These are phyloP conservation scores for Cyprinus carpio DNA, from an alignment of 2,113 vertebrate genomes.

Conservation along the genomic window DNA sequence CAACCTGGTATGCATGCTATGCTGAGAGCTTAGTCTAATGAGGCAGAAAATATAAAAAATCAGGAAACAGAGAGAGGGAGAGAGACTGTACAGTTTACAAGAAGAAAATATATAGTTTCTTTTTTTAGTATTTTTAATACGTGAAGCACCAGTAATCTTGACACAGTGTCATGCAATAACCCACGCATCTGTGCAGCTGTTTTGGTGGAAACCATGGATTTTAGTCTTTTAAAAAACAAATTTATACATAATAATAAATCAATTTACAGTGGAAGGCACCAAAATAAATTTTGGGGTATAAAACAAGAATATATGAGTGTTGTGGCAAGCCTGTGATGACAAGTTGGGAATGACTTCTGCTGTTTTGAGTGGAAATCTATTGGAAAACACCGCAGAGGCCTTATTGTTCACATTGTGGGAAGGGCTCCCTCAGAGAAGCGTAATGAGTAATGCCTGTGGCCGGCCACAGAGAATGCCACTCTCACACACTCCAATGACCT, in stretches of 20 bases:
- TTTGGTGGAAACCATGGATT: not conserved
- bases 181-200: not conserved
- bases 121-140: not conserved
- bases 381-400: constrained; percentile 8
- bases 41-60: not conserved
- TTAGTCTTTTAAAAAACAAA: not conserved
- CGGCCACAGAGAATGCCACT: constrained; percentile 16
- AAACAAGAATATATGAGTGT: not conserved
- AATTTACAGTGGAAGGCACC: not conserved
- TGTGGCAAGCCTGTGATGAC: constrained; percentile 17
- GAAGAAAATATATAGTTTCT: not conserved
- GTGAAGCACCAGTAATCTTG: not conserved
- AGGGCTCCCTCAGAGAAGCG: not conserved
- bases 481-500: constrained; percentile 25
- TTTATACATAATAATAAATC: not conserved
- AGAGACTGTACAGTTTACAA: not conserved
- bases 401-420: constrained; percentile 22
- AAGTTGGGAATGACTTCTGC: not conserved
- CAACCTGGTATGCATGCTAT: constrained; percentile 22
- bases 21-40: not conserved
- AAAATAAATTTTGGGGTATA: not conserved
- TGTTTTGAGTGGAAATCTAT: constrained; percentile 5
- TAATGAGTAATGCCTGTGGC: constrained; percentile 31
- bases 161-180: not conserved
- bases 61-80: not conserved